Evolutionary conservation across 2,888 invertebrate genomes (phyloP).

Genomic region (Spisula subtruncata): DNA sequence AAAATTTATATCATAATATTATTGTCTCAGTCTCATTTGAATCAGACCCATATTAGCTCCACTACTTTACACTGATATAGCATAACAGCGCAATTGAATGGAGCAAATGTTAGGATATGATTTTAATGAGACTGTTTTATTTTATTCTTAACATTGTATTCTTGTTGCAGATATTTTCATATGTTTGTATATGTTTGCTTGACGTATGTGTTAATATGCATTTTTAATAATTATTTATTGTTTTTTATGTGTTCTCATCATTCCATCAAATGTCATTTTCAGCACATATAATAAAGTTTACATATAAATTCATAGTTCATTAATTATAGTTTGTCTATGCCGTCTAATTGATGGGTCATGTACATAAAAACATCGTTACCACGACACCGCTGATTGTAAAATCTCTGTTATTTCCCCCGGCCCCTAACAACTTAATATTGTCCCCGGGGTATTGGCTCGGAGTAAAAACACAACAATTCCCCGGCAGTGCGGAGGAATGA

Average conservation of each 20-base stretch:
- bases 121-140: too few species aligned
- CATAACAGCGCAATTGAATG: too few species aligned
- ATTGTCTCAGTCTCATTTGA: too few species aligned
- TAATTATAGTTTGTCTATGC: not conserved
- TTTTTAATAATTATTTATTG: constrained; percentile 22
- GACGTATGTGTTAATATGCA: not conserved
- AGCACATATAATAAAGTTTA: not conserved
- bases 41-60: too few species aligned
- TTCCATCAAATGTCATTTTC: constrained; percentile 13
- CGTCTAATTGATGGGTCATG: not conserved
- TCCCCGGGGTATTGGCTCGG: too few species aligned
- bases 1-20: not conserved
- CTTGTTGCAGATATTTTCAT: not conserved
- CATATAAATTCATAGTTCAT: not conserved
- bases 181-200: not conserved
- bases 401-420: too few species aligned
- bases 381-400: too few species aligned
- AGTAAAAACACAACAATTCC: too few species aligned
- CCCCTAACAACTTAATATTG: too few species aligned
- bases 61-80: too few species aligned
- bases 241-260: constrained; percentile 9
- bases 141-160: not conserved
- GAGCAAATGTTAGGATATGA: too few species aligned
- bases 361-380: not conserved
- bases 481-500: too few species aligned